Conservation (phyloP, 2,888 invertebrate species). For the Lasioglossum zephyrum region DNA sequence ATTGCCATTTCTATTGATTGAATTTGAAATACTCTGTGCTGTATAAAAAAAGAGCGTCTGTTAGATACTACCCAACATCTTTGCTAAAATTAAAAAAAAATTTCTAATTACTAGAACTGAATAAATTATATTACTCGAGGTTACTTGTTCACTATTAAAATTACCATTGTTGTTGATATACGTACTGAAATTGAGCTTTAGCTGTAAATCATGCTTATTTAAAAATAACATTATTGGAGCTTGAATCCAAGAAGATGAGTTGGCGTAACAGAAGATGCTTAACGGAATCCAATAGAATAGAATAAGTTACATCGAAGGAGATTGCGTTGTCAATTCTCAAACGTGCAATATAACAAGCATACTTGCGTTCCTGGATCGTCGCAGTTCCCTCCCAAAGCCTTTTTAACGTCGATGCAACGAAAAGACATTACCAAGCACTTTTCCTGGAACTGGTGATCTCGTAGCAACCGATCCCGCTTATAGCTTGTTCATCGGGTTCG, state of each 20-base stretch:
- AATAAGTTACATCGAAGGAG: not conserved
- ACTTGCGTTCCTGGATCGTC: not conserved
- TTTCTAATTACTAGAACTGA: no score
- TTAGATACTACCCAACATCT: no score
- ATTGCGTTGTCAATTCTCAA: slow-evolving; percentile 5
- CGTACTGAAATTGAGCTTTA: not conserved
- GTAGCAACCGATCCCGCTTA: slow-evolving; percentile 33
- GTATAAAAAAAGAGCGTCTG: no score
- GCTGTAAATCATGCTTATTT: not conserved
- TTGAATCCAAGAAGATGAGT: not conserved
- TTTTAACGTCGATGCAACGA: slow-evolving; percentile 12
- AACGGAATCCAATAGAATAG: not conserved
- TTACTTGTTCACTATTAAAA: no score
- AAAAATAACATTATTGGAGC: not conserved
- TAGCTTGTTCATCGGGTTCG: slow-evolving; percentile 20
- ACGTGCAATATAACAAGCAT: slow-evolving; percentile 11
- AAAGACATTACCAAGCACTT: slow-evolving; percentile 33
- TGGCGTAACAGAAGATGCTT: not conserved
- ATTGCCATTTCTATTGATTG: no score
- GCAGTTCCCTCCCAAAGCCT: not conserved
- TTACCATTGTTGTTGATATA: no score
- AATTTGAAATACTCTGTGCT: no score
- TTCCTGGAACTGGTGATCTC: slow-evolving; percentile 8
- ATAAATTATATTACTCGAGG: no score
- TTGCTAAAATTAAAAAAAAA: no score